These are phyloP conservation scores for Lasiurus borealis DNA, from an alignment of 2,113 vertebrate species.

Conservation along the genomic window DNA sequence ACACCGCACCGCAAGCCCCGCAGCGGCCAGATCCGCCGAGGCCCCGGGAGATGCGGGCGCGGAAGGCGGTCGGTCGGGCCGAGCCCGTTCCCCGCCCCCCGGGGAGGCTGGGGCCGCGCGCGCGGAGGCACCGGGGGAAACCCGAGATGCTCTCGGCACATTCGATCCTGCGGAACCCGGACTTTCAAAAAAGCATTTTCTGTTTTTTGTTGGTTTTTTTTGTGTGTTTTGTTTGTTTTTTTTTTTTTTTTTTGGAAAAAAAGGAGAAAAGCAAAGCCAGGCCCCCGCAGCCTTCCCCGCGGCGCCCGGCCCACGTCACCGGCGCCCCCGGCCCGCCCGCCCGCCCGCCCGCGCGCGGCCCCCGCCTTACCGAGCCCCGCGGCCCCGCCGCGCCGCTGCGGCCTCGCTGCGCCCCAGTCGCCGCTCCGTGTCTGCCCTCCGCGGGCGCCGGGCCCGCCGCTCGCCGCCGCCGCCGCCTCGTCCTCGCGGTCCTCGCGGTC, in stretches of 20 bases:
- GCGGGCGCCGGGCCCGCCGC: conserved; percentile 69
- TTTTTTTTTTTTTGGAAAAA: too few relatives aligned
- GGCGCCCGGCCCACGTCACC: conserved; percentile 68
- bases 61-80: neutral
- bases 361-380: conserved; percentile 76
- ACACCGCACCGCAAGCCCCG: conserved; percentile 19
- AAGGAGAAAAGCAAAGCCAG: neutral
- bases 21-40: neutral
- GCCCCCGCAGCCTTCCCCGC: conserved; percentile 29
- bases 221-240: too few relatives aligned
- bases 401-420: conserved; percentile 73
- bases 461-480: neutral
- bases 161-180: neutral
- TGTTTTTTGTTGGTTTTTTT: too few relatives aligned
- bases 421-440: conserved; percentile 76
- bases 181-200: neutral
- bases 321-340: conserved; percentile 58
- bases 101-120: neutral
- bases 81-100: too few relatives aligned
- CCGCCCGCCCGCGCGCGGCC: too few relatives aligned
- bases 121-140: neutral
- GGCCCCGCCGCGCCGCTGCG: conserved; percentile 81
- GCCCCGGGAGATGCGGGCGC: neutral
- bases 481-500: neutral
- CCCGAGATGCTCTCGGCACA: conserved; percentile 38